phyloP scores from a whole-genome alignment of 2,113 vertebrate species.

The Ovis canadensis region DNA sequence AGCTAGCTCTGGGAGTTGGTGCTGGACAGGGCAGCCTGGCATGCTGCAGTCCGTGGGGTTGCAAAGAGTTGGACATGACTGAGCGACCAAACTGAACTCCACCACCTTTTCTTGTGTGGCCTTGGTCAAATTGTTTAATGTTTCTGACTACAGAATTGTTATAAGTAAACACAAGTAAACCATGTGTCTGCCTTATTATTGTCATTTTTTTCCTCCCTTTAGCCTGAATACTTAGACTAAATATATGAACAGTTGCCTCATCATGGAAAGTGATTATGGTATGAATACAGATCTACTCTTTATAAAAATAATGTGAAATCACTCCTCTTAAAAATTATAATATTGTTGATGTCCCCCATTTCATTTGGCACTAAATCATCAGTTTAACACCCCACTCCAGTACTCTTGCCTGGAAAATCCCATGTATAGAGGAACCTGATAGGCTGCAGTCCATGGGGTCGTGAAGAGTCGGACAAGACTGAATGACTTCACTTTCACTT shows the following conservation, averaged over 20 bases:
- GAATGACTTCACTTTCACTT: no score
- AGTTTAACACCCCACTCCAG: neutral
- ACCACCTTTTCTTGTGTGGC: neutral
- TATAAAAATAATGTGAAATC: neutral
- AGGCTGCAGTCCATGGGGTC: no score
- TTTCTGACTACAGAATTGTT: neutral
- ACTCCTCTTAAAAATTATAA: neutral
- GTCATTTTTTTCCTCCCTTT: neutral
- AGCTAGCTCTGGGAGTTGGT: neutral
- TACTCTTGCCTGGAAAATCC: no score
- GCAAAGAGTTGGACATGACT: neutral
- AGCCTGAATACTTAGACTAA: neutral
- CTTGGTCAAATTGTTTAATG: neutral
- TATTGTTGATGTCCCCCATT: neutral
- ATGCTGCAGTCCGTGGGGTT: neutral
- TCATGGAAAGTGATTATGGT: neutral
- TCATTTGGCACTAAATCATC: neutral
- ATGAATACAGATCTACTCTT: slow-evolving; percentile 3
- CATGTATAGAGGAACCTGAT: no score
- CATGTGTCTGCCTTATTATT: neutral
- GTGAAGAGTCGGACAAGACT: no score
- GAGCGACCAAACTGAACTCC: neutral
- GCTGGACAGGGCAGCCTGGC: neutral
- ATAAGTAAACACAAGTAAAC: neutral
- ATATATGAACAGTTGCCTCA: neutral